Evolutionary conservation across 2,888 invertebrate species (phyloP).

Genomic region (Mimumesa dahlbomi): DNA sequence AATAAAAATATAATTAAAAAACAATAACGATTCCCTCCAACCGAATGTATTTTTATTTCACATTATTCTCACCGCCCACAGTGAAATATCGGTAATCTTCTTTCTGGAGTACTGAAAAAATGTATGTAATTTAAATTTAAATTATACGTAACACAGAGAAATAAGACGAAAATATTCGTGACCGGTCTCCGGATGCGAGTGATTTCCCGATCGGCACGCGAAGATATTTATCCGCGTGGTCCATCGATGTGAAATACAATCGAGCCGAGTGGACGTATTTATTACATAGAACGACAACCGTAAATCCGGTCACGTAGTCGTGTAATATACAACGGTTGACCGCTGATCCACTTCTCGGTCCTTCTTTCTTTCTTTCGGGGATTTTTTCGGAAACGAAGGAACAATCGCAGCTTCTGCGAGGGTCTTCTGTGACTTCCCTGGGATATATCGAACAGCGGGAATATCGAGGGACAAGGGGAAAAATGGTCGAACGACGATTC

Average conservation of each 20-base stretch:
- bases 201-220: not conserved
- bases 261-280: constrained; percentile 18
- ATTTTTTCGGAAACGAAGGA: not conserved
- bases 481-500: too few relatives aligned
- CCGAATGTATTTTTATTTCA: too few relatives aligned
- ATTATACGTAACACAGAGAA: too few relatives aligned
- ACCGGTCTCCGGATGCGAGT: not conserved
- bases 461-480: too few relatives aligned
- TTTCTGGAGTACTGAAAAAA: too few relatives aligned
- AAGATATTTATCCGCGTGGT: not conserved
- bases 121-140: too few relatives aligned
- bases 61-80: too few relatives aligned
- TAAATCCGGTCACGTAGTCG: constrained; percentile 31
- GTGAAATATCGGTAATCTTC: too few relatives aligned
- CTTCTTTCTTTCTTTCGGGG: too few relatives aligned
- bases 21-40: too few relatives aligned
- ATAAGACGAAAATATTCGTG: not conserved
- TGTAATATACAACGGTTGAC: constrained; percentile 19
- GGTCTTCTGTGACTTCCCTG: not conserved
- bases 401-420: not conserved
- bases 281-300: constrained; percentile 9
- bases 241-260: constrained; percentile 6
- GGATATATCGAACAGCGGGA: too few relatives aligned
- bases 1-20: too few relatives aligned
- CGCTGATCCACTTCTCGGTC: not conserved